These are phyloP conservation scores for Protobothrops mucrosquamatus DNA, from an alignment of 2,113 vertebrate genomes.

Conservation along the genomic window DNA sequence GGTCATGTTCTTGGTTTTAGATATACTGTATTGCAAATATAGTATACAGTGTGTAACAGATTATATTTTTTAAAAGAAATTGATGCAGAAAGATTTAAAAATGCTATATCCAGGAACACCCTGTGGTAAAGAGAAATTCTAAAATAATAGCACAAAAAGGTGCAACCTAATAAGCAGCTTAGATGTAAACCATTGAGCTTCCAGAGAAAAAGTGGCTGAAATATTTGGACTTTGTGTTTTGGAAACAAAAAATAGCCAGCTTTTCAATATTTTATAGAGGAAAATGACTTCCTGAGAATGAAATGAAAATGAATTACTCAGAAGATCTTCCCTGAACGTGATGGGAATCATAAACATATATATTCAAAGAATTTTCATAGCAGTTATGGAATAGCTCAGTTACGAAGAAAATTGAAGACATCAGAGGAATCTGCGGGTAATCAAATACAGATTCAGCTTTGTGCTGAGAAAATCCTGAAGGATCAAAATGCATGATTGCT, in stretches of 20 bases:
- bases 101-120: background rate
- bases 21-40: background rate
- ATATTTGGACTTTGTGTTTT: background rate
- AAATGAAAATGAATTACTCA: background rate
- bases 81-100: background rate
- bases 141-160: background rate
- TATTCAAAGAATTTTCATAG: background rate
- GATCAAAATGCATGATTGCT: background rate
- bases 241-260: background rate
- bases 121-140: background rate
- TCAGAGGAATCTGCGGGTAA: background rate
- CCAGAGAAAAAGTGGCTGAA: background rate
- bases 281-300: background rate
- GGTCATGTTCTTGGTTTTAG: background rate
- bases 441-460: background rate
- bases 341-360: background rate
- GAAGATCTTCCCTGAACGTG: background rate
- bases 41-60: background rate
- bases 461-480: background rate
- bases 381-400: background rate
- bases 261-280: background rate
- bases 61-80: background rate
- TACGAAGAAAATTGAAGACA: background rate
- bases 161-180: background rate
- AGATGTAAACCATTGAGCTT: background rate